These are phyloP conservation scores for Pteruthius melanotis DNA, from an alignment of 2,113 vertebrate genomes.

Conservation along the genomic window DNA sequence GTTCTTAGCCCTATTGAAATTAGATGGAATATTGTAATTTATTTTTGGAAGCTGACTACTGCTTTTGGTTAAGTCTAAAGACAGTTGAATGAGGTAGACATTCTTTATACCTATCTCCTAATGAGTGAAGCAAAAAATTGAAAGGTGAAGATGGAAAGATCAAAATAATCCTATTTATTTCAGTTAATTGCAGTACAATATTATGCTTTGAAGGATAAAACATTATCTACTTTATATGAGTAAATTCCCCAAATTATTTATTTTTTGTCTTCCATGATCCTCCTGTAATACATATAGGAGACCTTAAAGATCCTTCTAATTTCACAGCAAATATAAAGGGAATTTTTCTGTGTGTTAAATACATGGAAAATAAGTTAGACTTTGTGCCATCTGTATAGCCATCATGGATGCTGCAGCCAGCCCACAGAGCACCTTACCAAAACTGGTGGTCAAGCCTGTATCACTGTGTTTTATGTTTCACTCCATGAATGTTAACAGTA, in stretches of 20 bases:
- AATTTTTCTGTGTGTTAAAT: background rate
- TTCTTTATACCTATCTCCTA: background rate
- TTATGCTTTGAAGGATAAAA: background rate
- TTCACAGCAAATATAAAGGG: background rate
- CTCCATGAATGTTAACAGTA: background rate
- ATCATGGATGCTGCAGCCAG: background rate
- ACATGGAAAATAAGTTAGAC: background rate
- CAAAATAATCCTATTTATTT: background rate
- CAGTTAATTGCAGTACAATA: background rate
- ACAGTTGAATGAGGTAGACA: background rate
- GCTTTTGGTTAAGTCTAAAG: background rate
- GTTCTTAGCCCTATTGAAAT: background rate
- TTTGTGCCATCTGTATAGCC: background rate
- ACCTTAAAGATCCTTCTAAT: background rate
- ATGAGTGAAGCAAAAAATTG: background rate
- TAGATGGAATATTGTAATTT: background rate
- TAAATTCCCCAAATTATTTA: background rate
- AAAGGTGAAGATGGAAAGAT: background rate
- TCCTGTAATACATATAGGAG: background rate
- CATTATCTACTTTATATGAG: background rate
- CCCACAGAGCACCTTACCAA: background rate
- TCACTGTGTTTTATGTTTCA: background rate
- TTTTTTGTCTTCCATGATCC: background rate
- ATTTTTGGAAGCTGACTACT: background rate
- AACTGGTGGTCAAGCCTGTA: fast-evolving